These are phyloP conservation scores for Bilobella aurantiaca DNA, from an alignment of 1,140 invertebrate genomes.

Conservation along the genomic window DNA sequence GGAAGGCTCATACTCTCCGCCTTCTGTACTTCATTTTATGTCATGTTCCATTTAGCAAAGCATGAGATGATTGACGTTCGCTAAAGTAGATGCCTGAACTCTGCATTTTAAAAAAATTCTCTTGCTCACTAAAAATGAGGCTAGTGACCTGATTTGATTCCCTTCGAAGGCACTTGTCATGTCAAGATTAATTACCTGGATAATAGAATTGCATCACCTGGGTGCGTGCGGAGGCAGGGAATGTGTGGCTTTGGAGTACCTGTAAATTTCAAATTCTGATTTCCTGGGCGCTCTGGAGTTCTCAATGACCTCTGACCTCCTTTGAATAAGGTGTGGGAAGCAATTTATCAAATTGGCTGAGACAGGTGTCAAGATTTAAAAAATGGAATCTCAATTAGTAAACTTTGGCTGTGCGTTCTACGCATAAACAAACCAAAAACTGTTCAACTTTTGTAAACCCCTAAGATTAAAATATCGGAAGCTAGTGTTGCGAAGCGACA, in stretches of 20 bases:
- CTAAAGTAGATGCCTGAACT: too few species aligned
- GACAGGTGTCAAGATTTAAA: background rate
- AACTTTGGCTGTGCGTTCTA: too few species aligned
- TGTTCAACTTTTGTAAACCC: background rate
- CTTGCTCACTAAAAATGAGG: background rate
- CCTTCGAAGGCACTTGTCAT: background rate
- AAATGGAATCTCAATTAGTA: background rate
- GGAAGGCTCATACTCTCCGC: too few species aligned
- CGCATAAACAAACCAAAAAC: too few species aligned
- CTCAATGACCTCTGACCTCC: background rate
- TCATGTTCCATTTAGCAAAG: too few species aligned
- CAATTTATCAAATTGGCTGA: background rate
- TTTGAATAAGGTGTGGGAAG: background rate
- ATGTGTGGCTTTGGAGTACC: background rate
- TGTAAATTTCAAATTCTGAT: background rate
- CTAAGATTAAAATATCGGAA: background rate
- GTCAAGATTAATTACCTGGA: conserved; percentile 8
- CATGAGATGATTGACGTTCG: too few species aligned
- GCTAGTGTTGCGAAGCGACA: background rate
- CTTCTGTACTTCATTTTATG: too few species aligned
- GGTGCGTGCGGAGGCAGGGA: background rate
- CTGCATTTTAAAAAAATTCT: too few species aligned
- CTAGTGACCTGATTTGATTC: background rate
- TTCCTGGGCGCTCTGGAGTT: background rate
- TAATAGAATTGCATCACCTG: background rate